phyloP scores from a whole-genome alignment of 2,888 invertebrate genomes.

The Lysandra coridon region DNA sequence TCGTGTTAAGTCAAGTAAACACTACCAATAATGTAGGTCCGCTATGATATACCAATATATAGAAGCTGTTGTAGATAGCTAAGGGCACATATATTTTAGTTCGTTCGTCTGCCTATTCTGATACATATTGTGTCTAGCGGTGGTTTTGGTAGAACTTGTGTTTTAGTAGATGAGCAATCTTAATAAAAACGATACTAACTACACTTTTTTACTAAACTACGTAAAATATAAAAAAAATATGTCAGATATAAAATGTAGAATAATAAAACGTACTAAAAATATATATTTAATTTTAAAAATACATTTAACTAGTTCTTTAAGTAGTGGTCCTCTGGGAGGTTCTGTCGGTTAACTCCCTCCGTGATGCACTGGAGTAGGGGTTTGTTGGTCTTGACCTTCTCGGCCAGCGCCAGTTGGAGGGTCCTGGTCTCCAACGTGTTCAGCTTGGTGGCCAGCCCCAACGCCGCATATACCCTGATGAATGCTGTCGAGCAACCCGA shows the following conservation, averaged over 20 bases:
- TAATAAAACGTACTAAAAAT: slow-evolving; percentile 34
- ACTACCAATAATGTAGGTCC: too few species aligned
- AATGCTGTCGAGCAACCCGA: slow-evolving; percentile 83
- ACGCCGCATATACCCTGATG: slow-evolving; percentile 85
- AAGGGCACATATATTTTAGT: too few species aligned
- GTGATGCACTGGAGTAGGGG: slow-evolving; percentile 80
- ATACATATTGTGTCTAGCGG: too few species aligned
- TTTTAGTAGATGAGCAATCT: neutral
- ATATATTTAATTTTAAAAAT: slow-evolving; percentile 24
- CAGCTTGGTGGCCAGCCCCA: slow-evolving; percentile 83
- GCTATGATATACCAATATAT: too few species aligned
- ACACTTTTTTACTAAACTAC: neutral
- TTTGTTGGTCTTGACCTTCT: slow-evolving; percentile 77
- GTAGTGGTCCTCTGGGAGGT: slow-evolving; percentile 74
- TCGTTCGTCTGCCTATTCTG: too few species aligned
- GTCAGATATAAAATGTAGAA: slow-evolving; percentile 41
- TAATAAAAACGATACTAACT: slow-evolving; percentile 8
- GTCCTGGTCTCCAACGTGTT: slow-evolving; percentile 83
- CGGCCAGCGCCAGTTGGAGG: slow-evolving; percentile 83
- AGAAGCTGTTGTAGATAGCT: too few species aligned
- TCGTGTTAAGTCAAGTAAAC: too few species aligned
- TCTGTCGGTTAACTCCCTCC: slow-evolving; percentile 65
- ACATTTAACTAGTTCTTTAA: slow-evolving; percentile 45
- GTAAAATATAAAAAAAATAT: neutral
- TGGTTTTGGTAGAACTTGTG: too few species aligned